Percentiles rank a stretch among this genome's conserved stretches.
Evolutionary conservation across 2,113 vertebrate species (phyloP).

Genomic region (Ursus arctos): DNA sequence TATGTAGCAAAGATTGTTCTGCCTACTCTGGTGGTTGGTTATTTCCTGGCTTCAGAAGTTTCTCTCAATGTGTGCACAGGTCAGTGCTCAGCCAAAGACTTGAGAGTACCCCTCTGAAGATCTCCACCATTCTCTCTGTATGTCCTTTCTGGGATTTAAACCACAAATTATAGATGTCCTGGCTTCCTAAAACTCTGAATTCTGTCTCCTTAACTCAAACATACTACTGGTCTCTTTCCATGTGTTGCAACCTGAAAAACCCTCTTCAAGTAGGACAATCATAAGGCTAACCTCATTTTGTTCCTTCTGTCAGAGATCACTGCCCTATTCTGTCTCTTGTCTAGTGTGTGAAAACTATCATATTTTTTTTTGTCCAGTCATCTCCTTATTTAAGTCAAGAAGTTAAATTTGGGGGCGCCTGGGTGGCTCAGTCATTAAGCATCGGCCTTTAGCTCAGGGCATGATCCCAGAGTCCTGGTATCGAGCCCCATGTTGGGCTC

Average conservation of each 20-base stretch:
- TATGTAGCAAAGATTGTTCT: background rate
- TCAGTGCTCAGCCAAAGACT: background rate
- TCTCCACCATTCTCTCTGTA: background rate
- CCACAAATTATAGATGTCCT: background rate
- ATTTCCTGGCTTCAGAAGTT: background rate
- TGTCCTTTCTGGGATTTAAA: background rate
- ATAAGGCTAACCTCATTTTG: background rate
- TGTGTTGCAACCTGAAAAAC: background rate
- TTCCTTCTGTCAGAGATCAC: background rate
- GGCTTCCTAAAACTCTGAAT: background rate
- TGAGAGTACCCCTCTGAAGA: background rate
- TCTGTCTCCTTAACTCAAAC: background rate
- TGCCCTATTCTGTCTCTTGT: background rate
- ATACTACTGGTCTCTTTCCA: background rate
- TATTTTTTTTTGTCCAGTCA: background rate
- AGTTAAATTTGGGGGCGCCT: background rate
- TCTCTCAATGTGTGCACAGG: background rate
- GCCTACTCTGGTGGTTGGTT: background rate
- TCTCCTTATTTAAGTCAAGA: background rate
- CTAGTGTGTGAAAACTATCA: background rate
- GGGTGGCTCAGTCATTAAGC: too few relatives aligned
- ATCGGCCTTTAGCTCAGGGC: too few relatives aligned
- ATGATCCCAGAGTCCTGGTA: too few relatives aligned
- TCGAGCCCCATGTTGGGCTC: too few relatives aligned
- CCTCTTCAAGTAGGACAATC: background rate